Evolutionary conservation across 2,113 vertebrate species (phyloP).

Genomic region (Corythornis vintsioides): DNA sequence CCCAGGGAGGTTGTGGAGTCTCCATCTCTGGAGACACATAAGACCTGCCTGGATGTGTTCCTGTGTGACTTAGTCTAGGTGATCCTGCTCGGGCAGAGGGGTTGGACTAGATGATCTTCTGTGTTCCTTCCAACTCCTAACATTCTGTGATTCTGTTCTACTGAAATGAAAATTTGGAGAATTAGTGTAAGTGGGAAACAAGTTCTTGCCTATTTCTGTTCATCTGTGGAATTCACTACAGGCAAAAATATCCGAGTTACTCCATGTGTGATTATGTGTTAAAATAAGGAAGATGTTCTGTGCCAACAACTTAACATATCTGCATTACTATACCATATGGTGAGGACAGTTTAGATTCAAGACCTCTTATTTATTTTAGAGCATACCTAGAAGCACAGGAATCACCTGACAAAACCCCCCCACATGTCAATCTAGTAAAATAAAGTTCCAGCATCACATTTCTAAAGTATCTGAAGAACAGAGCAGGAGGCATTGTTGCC

Average conservation of each 20-base stretch:
- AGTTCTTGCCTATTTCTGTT: neutral
- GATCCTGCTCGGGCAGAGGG: too few species aligned
- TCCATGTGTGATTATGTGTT: neutral
- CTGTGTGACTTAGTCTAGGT: too few species aligned
- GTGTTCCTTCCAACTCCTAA: too few species aligned
- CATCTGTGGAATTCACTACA: neutral
- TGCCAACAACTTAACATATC: neutral
- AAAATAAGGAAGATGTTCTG: neutral
- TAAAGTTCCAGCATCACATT: neutral
- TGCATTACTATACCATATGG: neutral
- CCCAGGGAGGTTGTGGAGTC: too few species aligned
- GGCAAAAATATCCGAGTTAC: neutral
- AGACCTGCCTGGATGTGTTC: too few species aligned
- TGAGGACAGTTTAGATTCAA: neutral
- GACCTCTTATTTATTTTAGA: neutral
- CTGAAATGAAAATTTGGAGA: neutral
- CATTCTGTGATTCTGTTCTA: neutral
- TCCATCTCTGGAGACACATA: too few species aligned
- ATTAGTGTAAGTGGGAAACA: neutral
- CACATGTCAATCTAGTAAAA: neutral
- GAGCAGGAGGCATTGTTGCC: neutral
- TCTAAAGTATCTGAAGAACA: neutral
- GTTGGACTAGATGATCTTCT: too few species aligned
- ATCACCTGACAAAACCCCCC: neutral
- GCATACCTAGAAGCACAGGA: neutral